phyloP scores from a whole-genome alignment of 2,888 invertebrate genomes.

The Agrypnus murinus region DNA sequence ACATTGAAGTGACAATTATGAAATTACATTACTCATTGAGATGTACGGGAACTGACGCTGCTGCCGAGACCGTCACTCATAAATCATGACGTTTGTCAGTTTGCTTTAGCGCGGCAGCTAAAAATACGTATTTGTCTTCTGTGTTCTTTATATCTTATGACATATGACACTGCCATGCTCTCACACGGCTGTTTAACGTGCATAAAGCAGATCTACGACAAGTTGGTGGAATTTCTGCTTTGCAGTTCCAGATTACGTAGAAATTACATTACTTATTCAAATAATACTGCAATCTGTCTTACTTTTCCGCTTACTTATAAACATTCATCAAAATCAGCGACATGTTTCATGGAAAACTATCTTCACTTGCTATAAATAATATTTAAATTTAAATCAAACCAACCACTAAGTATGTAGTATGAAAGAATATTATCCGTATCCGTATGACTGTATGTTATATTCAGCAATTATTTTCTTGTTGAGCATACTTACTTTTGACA shows the following conservation, averaged over 20 bases:
- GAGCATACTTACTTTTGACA: no score
- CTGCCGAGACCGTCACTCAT: conserved; percentile 65
- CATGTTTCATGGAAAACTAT: no score
- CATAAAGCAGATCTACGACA: conserved; percentile 41
- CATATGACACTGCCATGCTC: conserved; percentile 60
- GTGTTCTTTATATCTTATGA: conserved; percentile 65
- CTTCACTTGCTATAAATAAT: no score
- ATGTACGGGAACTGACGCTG: conserved; percentile 66
- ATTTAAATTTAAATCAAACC: no score
- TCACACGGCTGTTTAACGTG: conserved; percentile 47
- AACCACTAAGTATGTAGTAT: no score
- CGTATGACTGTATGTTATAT: no score
- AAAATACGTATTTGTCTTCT: conserved; percentile 68
- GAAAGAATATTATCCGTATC: no score
- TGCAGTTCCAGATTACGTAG: neutral
- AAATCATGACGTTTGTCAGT: conserved; percentile 68
- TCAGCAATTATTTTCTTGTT: no score
- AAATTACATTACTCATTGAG: conserved; percentile 70
- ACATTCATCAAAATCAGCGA: no score
- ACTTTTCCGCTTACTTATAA: no score
- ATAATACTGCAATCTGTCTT: no score
- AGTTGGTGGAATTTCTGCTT: conserved; percentile 25
- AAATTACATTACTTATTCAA: no score
- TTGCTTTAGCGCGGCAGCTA: conserved; percentile 62
- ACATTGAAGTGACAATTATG: conserved; percentile 69